Percentiles rank a stretch among this genome's conserved stretches.
Evolutionary conservation across 2,888 invertebrate species (phyloP).

Genomic region (Polia nebulosa): DNA sequence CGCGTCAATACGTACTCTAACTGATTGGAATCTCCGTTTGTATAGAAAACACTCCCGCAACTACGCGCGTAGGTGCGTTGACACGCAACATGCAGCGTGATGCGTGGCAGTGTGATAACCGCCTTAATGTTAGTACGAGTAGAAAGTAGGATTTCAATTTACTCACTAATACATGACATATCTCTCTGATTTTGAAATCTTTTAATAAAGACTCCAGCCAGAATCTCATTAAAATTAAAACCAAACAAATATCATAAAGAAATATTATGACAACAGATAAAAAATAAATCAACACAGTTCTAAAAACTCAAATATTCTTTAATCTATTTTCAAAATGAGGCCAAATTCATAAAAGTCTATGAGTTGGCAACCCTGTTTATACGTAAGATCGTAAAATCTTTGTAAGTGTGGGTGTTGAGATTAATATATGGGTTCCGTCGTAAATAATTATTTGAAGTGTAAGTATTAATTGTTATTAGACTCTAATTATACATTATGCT

Average conservation of each 20-base stretch:
- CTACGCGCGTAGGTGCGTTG: no score
- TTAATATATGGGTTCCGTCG: conserved; percentile 51
- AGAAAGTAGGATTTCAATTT: no score
- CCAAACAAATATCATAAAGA: conserved; percentile 30
- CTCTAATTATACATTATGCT: conserved; percentile 20
- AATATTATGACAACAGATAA: conserved; percentile 43
- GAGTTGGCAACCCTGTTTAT: conserved; percentile 59
- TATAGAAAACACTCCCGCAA: no score
- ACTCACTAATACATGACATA: no score
- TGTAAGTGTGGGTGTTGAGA: conserved; percentile 49
- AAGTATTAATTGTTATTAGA: conserved; percentile 24
- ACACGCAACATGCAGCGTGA: no score
- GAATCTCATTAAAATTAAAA: conserved; percentile 26
- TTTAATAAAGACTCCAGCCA: conserved; percentile 29
- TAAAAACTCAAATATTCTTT: conserved; percentile 25
- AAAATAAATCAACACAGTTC: conserved; percentile 36
- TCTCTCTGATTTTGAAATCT: background rate
- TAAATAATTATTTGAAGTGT: conserved; percentile 2
- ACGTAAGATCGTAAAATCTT: conserved; percentile 41
- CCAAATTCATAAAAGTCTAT: conserved; percentile 49
- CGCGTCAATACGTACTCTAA: no score
- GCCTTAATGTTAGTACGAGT: no score
- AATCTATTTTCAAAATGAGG: conserved; percentile 56
- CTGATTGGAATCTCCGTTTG: no score
- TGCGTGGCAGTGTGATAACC: no score